These are phyloP conservation scores for Colistium nudipinnis DNA, from an alignment of 2,113 vertebrate genomes.

Conservation along the genomic window DNA sequence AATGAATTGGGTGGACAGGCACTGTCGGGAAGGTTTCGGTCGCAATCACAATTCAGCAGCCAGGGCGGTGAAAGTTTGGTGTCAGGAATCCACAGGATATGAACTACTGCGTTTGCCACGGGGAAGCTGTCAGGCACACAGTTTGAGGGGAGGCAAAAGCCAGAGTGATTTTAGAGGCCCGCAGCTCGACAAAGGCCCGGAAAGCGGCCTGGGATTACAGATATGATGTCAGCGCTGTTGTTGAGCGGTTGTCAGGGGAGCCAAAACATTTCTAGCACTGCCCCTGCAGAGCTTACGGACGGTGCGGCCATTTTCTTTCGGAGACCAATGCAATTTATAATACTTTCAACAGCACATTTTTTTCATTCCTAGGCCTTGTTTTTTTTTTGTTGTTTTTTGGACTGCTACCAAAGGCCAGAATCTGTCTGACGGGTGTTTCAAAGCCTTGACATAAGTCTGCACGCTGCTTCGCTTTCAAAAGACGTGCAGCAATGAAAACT, in stretches of 20 bases:
- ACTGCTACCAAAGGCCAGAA: too few relatives aligned
- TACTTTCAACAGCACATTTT: too few relatives aligned
- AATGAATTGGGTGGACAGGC: conserved; percentile 40
- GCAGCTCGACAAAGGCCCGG: conserved; percentile 18
- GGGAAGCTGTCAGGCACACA: conserved; percentile 15
- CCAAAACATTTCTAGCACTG: not conserved
- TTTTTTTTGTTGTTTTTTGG: too few relatives aligned
- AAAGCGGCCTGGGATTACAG: conserved; percentile 11
- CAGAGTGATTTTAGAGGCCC: conserved; percentile 6
- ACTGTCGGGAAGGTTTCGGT: conserved; percentile 24
- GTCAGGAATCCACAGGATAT: conserved; percentile 38
- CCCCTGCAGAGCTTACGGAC: not conserved
- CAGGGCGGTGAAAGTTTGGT: conserved; percentile 36
- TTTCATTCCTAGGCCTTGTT: too few relatives aligned
- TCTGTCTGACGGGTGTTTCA: conserved; percentile 17
- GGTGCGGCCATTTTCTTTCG: not conserved
- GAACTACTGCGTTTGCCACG: conserved; percentile 21
- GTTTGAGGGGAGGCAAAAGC: conserved; percentile 2
- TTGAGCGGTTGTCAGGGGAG: conserved; percentile 22
- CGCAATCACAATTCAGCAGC: conserved; percentile 43
- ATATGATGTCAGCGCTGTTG: conserved; percentile 23
- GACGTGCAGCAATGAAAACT: not conserved
- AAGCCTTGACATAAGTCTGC: conserved; percentile 3
- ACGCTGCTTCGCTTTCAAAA: conserved; percentile 2
- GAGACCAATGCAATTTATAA: not conserved